Conservation (phyloP, 2,888 invertebrate genomes). For the Pseudeuparius sepicola region DNA sequence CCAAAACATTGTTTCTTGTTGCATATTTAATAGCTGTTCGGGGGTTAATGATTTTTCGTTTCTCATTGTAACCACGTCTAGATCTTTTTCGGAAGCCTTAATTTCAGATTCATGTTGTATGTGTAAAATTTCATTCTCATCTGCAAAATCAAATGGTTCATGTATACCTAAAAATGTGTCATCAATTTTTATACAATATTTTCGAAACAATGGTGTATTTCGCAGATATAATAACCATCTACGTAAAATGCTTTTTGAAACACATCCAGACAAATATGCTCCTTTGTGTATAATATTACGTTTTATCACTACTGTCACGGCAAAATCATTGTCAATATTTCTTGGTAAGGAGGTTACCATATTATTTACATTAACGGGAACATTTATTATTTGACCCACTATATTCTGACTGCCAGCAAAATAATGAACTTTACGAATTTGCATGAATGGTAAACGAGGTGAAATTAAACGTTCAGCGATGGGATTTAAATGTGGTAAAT, state of each 20-base stretch:
- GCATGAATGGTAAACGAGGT: slow-evolving; percentile 13
- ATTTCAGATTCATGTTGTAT: slow-evolving; percentile 1
- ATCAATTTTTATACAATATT: slow-evolving; percentile 8
- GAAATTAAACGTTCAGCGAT: slow-evolving; percentile 14
- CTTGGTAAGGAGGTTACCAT: too few relatives aligned
- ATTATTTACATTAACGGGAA: too few relatives aligned
- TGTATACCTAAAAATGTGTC: slow-evolving; percentile 2
- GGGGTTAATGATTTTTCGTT: slow-evolving; percentile 3
- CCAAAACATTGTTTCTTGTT: slow-evolving; percentile 9
- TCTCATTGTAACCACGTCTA: slow-evolving; percentile 4
- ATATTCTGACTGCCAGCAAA: slow-evolving; percentile 9
- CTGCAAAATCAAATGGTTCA: neutral
- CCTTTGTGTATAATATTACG: too few relatives aligned
- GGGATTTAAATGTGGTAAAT: too few relatives aligned
- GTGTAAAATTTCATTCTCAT: slow-evolving; percentile 1
- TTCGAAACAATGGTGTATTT: slow-evolving; percentile 3
- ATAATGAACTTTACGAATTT: slow-evolving; percentile 13
- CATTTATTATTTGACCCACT: slow-evolving; percentile 2
- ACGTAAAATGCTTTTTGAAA: too few relatives aligned
- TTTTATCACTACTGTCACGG: neutral
- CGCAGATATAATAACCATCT: too few relatives aligned
- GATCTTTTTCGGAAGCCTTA: slow-evolving; percentile 3
- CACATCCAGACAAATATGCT: too few relatives aligned
- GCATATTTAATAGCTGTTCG: slow-evolving; percentile 8
- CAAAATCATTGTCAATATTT: too few relatives aligned